Percentiles rank a stretch among this genome's conserved stretches.
Evolutionary conservation across 1,140 invertebrate species (phyloP).

Genomic region (Araneus ventricosus): DNA sequence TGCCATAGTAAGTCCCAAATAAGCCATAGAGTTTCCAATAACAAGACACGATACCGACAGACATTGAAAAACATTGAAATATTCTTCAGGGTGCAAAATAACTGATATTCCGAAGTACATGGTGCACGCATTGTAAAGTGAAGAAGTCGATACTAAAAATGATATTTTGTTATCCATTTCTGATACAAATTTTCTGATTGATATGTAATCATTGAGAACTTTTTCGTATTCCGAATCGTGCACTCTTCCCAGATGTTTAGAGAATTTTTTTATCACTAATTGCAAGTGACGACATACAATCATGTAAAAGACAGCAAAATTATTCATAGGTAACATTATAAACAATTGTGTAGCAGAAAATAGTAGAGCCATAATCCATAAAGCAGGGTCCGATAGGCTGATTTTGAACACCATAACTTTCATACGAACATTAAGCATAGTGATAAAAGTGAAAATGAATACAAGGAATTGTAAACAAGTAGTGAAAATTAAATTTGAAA

Average conservation of each 20-base stretch:
- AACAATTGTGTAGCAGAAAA: not conserved
- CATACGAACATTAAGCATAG: not conserved
- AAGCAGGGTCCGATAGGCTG: not conserved
- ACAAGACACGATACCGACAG: not conserved
- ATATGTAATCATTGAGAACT: not conserved
- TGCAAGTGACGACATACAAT: not conserved
- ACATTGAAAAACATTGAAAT: not conserved
- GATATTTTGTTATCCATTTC: not conserved
- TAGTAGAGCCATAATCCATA: not conserved
- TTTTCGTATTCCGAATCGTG: not conserved
- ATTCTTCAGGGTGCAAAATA: not conserved
- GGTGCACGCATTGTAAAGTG: not conserved
- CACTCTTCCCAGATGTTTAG: not conserved
- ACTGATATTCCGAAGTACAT: not conserved
- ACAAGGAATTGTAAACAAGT: not conserved
- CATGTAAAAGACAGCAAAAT: not conserved
- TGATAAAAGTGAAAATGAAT: not conserved
- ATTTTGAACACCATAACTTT: not conserved
- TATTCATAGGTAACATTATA: slow-evolving; percentile 18
- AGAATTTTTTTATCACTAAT: not conserved
- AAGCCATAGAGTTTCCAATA: not conserved
- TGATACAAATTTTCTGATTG: not conserved
- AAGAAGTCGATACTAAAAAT: not conserved
- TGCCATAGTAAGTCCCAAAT: not conserved
- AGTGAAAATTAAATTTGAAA: not conserved